Conservation (phyloP, 2,797 vertebrate species). For the Melanotaenia maccullochi region DNA sequence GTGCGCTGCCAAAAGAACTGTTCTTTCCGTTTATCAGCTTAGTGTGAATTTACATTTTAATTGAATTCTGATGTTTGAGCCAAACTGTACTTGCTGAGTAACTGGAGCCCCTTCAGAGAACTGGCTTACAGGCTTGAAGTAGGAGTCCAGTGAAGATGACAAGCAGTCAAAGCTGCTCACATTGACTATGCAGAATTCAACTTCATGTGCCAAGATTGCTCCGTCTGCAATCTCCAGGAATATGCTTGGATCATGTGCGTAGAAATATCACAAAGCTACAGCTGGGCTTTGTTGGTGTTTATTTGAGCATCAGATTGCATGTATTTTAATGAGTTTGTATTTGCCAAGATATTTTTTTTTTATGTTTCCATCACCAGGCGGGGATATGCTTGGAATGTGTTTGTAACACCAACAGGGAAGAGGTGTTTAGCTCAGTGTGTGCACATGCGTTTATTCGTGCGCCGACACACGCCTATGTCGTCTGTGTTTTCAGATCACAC, state of each 20-base stretch:
- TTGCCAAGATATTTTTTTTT: constrained; percentile 29
- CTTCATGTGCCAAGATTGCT: constrained; percentile 62
- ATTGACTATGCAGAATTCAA: constrained; percentile 61
- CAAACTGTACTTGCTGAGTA: constrained; percentile 65
- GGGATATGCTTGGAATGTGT: constrained; percentile 32
- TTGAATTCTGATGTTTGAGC: constrained; percentile 75
- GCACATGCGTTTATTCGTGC: constrained; percentile 28
- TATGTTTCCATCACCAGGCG: constrained; percentile 32
- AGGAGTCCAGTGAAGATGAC: constrained; percentile 71
- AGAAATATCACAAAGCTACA: constrained; percentile 45
- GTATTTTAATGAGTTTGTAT: constrained; percentile 55
- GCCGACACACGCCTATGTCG: constrained; percentile 9
- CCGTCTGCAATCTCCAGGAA: constrained; percentile 38
- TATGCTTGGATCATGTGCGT: constrained; percentile 27
- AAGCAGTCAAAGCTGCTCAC: constrained; percentile 70
- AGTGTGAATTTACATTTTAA: constrained; percentile 81
- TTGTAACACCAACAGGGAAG: constrained; percentile 28
- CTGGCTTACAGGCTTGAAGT: constrained; percentile 58
- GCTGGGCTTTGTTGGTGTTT: constrained; percentile 29
- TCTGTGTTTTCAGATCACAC: constrained; percentile 48
- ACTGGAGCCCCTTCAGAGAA: constrained; percentile 62
- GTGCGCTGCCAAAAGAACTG: constrained; percentile 52
- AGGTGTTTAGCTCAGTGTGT: constrained; percentile 26
- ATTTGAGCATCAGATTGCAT: constrained; percentile 47
- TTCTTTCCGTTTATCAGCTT: constrained; percentile 75